Base-by-base conservation (phyloP, 2,888 invertebrate species). In the Eristalis tenax region DNA sequence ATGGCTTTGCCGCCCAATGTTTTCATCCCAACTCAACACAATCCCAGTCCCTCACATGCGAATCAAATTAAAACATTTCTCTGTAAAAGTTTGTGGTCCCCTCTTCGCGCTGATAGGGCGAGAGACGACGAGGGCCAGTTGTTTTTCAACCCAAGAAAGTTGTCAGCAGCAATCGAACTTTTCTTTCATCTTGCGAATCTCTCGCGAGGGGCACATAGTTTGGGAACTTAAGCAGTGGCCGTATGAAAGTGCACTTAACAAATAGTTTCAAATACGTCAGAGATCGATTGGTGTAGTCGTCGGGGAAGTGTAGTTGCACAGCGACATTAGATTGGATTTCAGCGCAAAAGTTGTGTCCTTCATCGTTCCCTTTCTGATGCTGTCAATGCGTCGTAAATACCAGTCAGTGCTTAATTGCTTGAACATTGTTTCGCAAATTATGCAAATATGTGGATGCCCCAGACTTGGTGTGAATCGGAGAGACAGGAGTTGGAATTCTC, bases 31-130 rank as follows among this genome's bases (percentile, higher is more conserved):
- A 2, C 28, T 59, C 15, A 56, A 57, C 22, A 38, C 61, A 4
- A 68, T n/a, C n/a, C 13, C 32, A 32, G 18, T 35, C 64, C 4
- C 22, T 22, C 65, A 23, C 22, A 15, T 26, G 32, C 13, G 69
- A 79, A 79, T 65, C 38, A 75, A 50, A 83, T 75, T 79, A 83
- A 79, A 70, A 83, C 35, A 56, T 61, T 83, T 75, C 50, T 59
- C 28, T 50, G 50, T 8, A 0, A 50, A 57, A 69, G 57, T 57
- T 65, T 23, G 8, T 11, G 18, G 8, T 1, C n/a, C n/a, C 18
- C n/a, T n/a, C 6, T 6, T 1, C 1, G 4, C 2, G 2, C 6
- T 4, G 50, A 6, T 6, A 18, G 8, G 50, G 18, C 0, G 5
- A 8, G 50, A n/a, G 5, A 15, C 2, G 43, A 15, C 13, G 13